Evolutionary conservation across 2,113 vertebrate genomes (phyloP).

Genomic region (Catharus minimus): DNA sequence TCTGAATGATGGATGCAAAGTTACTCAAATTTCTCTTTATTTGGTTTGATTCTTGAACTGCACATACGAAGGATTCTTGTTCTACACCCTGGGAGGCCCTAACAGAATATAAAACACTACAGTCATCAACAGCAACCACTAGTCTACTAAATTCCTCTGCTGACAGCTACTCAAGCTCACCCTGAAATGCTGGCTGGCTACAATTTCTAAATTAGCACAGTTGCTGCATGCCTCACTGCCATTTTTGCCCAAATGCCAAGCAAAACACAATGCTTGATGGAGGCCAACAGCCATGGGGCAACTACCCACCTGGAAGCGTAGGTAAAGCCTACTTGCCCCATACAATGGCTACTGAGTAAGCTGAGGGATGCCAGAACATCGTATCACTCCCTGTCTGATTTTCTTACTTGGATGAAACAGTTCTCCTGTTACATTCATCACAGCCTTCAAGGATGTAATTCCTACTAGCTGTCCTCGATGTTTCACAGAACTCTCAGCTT

Average conservation of each 20-base stretch:
- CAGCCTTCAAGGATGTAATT: background rate
- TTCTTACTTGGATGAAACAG: background rate
- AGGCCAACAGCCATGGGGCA: background rate
- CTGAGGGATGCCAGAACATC: background rate
- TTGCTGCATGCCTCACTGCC: background rate
- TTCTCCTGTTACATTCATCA: background rate
- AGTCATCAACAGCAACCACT: conserved; percentile 31
- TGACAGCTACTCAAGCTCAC: conserved; percentile 52
- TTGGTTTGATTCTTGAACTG: conserved; percentile 55
- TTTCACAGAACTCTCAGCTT: background rate
- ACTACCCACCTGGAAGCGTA: background rate
- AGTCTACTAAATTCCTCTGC: conserved; percentile 23
- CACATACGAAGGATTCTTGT: conserved; percentile 15
- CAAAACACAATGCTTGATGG: background rate
- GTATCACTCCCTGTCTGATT: background rate
- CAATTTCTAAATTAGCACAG: conserved; percentile 21
- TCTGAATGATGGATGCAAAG: background rate
- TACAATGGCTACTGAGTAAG: background rate
- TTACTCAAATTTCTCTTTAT: conserved; percentile 57
- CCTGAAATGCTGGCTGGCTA: conserved; percentile 12
- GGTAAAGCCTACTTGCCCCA: background rate
- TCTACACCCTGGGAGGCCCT: conserved; percentile 31
- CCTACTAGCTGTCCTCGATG: background rate
- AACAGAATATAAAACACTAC: conserved; percentile 22
- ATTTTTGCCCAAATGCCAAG: conserved; percentile 28